Evolutionary conservation across 1,140 invertebrate genomes (phyloP).

Genomic region (Camponotus floridanus): DNA sequence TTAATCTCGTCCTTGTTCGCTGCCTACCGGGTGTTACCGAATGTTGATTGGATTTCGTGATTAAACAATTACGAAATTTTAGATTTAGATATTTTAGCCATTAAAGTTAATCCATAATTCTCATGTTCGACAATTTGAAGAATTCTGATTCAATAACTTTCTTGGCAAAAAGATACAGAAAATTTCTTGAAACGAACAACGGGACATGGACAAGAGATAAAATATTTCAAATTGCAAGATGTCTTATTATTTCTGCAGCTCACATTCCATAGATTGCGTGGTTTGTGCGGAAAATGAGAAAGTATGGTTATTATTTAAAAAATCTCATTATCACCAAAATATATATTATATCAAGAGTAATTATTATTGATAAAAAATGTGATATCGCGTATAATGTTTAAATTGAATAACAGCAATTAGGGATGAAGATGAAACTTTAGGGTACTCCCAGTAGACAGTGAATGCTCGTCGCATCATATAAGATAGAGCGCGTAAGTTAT

Average conservation of each 20-base stretch:
- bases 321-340: background rate
- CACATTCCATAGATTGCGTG: slow-evolving; percentile 16
- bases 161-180: background rate
- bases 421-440: background rate
- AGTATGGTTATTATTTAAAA: background rate
- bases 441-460: slow-evolving; percentile 62
- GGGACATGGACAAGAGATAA: background rate
- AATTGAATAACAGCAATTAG: slow-evolving; percentile 9
- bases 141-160: background rate
- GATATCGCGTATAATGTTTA: background rate
- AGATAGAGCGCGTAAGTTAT: slow-evolving; percentile 70
- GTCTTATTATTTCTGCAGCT: background rate
- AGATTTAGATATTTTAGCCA: background rate
- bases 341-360: background rate
- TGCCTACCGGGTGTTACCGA: slow-evolving; percentile 72
- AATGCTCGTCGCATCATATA: slow-evolving; percentile 60
- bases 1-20: slow-evolving; percentile 75
- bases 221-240: background rate
- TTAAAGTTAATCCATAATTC: slow-evolving; percentile 13
- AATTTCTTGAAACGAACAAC: background rate
- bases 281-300: background rate
- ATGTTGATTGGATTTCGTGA: slow-evolving; percentile 51
- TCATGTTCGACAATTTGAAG: background rate
- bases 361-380: slow-evolving; percentile 24
- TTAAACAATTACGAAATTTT: background rate